Conservation (phyloP, 2,113 vertebrate genomes). For the Gracilinanus agilis region DNA sequence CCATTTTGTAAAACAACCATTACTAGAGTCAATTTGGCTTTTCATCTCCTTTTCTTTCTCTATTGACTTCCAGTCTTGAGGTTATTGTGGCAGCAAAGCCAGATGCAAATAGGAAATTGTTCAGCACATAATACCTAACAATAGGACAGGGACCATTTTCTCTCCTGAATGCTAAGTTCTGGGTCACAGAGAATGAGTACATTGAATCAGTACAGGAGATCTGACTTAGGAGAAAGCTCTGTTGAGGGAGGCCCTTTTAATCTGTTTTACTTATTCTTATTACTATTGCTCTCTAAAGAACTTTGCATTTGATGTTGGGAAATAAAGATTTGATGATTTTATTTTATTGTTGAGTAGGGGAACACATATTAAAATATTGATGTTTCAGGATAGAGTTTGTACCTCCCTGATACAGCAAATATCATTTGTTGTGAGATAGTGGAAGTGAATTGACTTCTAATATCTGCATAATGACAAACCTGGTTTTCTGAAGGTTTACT, state of each 20-base stretch:
- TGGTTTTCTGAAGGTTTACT: background rate
- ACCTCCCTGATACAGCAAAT: background rate
- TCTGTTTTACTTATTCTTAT: background rate
- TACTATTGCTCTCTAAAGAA: background rate
- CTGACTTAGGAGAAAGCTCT: background rate
- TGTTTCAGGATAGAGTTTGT: background rate
- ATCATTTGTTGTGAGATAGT: background rate
- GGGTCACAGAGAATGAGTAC: background rate
- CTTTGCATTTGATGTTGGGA: background rate
- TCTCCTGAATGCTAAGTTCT: background rate
- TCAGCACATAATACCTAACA: background rate
- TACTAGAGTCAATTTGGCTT: background rate
- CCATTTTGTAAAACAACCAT: background rate
- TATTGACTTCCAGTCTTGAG: background rate
- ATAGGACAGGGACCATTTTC: background rate
- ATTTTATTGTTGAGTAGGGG: background rate
- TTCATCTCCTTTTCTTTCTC: background rate
- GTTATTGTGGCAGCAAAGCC: background rate
- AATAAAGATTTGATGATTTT: background rate
- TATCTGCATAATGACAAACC: background rate
- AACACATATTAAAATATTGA: background rate
- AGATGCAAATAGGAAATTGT: background rate
- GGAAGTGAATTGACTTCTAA: background rate
- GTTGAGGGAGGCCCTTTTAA: background rate
- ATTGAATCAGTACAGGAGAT: background rate